These are phyloP conservation scores for Thaleichthys pacificus DNA, from an alignment of 2,797 vertebrate species.

Conservation along the genomic window DNA sequence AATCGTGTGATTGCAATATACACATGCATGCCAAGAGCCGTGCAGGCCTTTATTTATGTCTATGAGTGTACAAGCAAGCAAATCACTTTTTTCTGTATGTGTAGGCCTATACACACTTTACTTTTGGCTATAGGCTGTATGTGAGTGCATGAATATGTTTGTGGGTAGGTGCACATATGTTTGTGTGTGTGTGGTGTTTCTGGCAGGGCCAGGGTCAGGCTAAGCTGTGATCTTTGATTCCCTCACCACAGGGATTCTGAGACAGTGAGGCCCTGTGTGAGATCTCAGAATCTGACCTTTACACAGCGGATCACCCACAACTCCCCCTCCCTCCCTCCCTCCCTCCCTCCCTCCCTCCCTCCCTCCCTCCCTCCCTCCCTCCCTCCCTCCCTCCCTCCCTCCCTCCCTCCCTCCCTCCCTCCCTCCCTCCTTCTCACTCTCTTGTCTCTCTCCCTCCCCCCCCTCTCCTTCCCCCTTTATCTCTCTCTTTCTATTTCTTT, in stretches of 20 bases:
- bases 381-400: neutral
- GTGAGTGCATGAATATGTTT: constrained; percentile 6
- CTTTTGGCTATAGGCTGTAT: neutral
- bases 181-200: constrained; percentile 34
- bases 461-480: neutral
- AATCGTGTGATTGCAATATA: neutral
- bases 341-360: neutral
- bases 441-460: neutral
- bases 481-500: neutral
- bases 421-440: neutral
- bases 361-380: neutral
- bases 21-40: neutral
- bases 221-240: constrained; percentile 6
- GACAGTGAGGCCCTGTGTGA: constrained; percentile 24
- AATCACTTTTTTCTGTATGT: neutral
- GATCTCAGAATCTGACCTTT: constrained; percentile 56
- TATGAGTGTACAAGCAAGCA: neutral
- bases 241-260: constrained; percentile 22
- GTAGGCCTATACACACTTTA: neutral
- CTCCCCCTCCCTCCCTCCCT: constrained; percentile 29
- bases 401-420: neutral
- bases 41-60: neutral
- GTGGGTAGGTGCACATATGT: constrained; percentile 4
- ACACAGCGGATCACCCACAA: constrained; percentile 50
- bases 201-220: constrained; percentile 35